phyloP scores from a whole-genome alignment of 2,888 invertebrate species.

The Acleris laterana region DNA sequence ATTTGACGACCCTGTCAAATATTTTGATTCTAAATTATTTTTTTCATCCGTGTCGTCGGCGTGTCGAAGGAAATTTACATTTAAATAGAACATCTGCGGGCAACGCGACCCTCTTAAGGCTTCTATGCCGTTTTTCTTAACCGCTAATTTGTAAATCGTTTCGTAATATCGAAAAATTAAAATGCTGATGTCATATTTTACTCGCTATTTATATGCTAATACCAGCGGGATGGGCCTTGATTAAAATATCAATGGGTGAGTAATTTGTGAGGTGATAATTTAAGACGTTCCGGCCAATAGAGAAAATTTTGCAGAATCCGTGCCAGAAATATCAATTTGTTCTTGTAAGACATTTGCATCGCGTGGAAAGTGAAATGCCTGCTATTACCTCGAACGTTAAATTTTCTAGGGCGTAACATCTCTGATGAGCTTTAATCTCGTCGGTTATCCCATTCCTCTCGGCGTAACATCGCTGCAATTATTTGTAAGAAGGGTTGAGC shows the following conservation, averaged over 20 bases:
- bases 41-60: conserved; percentile 75
- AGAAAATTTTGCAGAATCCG: conserved; percentile 52
- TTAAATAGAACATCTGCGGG: conserved; percentile 83
- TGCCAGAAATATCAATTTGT: conserved; percentile 55
- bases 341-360: conserved; percentile 39
- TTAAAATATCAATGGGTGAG: conserved; percentile 82
- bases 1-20: conserved; percentile 65
- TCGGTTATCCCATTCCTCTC: conserved; percentile 74
- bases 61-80: conserved; percentile 80
- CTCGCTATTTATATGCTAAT: conserved; percentile 82
- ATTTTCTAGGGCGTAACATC: conserved; percentile 68
- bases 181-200: conserved; percentile 84
- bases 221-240: conserved; percentile 64
- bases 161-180: conserved; percentile 83
- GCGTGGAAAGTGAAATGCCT: conserved; percentile 51
- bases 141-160: conserved; percentile 84
- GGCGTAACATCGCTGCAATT: conserved; percentile 76
- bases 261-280: conserved; percentile 65
- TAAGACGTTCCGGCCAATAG: conserved; percentile 50
- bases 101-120: conserved; percentile 78
- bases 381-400: conserved; percentile 67
- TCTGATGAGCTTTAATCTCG: conserved; percentile 78
- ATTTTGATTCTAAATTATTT: conserved; percentile 74
- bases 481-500: conserved; percentile 81
- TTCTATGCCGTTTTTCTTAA: conserved; percentile 78